Base-by-base conservation (phyloP, 2,113 vertebrate species). In the Serilophus lunatus region DNA sequence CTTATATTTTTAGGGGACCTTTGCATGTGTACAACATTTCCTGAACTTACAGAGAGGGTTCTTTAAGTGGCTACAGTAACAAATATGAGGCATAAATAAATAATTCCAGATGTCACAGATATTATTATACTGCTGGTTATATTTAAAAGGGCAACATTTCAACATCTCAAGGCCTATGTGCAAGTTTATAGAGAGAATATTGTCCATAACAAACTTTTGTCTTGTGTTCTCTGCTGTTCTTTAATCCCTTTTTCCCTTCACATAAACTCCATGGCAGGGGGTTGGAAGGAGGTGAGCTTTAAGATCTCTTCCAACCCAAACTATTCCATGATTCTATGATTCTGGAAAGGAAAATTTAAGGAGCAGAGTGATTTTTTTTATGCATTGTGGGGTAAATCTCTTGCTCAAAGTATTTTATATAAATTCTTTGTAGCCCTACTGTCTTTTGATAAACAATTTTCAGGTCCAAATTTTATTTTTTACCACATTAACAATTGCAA, bases 121-220 rank as follows among this genome's bases (percentile, higher is more conserved):
- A 65, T 83, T 80, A 70, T 85, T 81, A 29, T 25, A 25, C 47
- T 33, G 59, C 68, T 33, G 26, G 29, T 81, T 85, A 6, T 56
- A 64, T 92, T 96, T 92, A 88, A 90, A 96, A 82, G 87, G 93
- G 89, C 79, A 91, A 19, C 33, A 31, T 57, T 77, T 76, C 82
- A 88, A 38, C 33, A 50, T 69, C 65, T 80, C 74, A 47, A 63
- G 80, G 38, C 31, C 71, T 95, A 9, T 68, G 59, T 76, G 76
- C 42, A 45, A 83, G 53, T 77, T 95, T 82, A 72, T 26, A 38
- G 79, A 29, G 16, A 65, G 36, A 84, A 65, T 24, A 77, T 76
- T 94, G 93, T 96, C 87, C 47, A 22, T 86, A 33, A 50, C 35
- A 91, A 94, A 74, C 92, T 66, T 72, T 42, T 64, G 25, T 56